Evolutionary conservation across 2,888 invertebrate species (phyloP).

Genomic region (Plusia festucae): DNA sequence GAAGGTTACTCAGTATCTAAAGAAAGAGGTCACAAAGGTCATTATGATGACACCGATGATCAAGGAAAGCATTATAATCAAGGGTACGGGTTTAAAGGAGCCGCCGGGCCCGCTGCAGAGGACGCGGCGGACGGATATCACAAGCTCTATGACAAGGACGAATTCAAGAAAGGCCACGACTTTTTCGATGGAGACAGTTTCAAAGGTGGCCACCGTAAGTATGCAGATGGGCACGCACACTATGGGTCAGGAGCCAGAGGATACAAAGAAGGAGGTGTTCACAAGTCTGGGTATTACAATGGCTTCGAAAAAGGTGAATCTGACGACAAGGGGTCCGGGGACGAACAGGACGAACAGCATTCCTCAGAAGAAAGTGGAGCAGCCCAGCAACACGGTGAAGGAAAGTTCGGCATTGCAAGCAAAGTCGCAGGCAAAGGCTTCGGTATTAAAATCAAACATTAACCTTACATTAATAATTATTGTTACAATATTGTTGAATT

Average conservation of each 20-base stretch:
- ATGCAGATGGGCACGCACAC: slow-evolving; percentile 86
- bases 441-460: slow-evolving; percentile 82
- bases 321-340: slow-evolving; percentile 86
- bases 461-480: slow-evolving; percentile 64
- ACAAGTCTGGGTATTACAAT: slow-evolving; percentile 85
- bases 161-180: slow-evolving; percentile 92
- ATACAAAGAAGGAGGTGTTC: slow-evolving; percentile 86
- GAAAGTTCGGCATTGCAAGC: slow-evolving; percentile 82
- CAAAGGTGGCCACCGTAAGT: slow-evolving; percentile 90
- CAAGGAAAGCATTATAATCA: slow-evolving; percentile 86
- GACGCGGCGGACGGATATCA: slow-evolving; percentile 91
- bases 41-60: slow-evolving; percentile 83
- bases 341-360: slow-evolving; percentile 81
- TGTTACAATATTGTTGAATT: slow-evolving; percentile 80
- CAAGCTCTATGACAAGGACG: slow-evolving; percentile 92
- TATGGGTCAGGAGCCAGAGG: slow-evolving; percentile 87
- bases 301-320: slow-evolving; percentile 86
- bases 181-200: slow-evolving; percentile 91
- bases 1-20: slow-evolving; percentile 87
- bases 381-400: slow-evolving; percentile 83
- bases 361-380: slow-evolving; percentile 86
- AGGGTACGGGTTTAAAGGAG: slow-evolving; percentile 86
- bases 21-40: slow-evolving; percentile 86
- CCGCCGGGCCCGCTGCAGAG: slow-evolving; percentile 89
- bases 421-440: slow-evolving; percentile 78